Evolutionary conservation across 2,797 vertebrate genomes (phyloP), one percentile per base, ranked within the genome.

Genomic region (Micrastur ruficollis): DNA sequence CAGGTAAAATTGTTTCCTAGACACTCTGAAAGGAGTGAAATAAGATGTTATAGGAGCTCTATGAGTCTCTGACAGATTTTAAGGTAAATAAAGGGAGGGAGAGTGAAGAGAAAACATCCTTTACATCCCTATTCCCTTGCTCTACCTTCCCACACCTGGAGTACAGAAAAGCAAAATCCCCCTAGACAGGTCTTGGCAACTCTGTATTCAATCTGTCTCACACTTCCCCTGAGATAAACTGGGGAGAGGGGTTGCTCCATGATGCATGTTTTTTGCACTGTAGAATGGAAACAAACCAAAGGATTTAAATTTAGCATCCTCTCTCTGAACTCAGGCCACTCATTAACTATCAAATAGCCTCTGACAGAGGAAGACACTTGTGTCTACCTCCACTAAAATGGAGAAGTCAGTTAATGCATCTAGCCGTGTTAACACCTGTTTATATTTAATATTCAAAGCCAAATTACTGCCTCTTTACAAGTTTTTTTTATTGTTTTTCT

Each of bases 141-240:
- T 94, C 36, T 74, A 78, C 87, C 81, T 96, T 95, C 61, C 87
- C 52, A 90, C 92, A 95, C 76, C 70, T 94, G 83, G 56, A 71
- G 50, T 90, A 93, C 83, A 91, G 68, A 58, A 83, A 62, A 80
- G 27, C 29, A 86, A 96, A 94, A 80, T 96, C 95, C 86, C 91
- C 49, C 52, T 73, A 92, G 90, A 76, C 50, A 34, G 44, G 82
- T 72, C 89, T 96, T 97, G 85, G 89, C 96, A 95, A 82, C 47
- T 72, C 40, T 67, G 26, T 55, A 36, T 79, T 95, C 93, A 95
- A 92, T 95, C 91, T 97, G 94, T 86, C 91, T 85, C 88, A 81
- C 14, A 19, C 63, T 92, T 92, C 87, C 93, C 96, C 73, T 21
- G 73, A 89, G 94, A 92, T 14, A 62, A 92, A 72, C 46, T 76